Conservation (phyloP, 2,797 vertebrate genomes). For the Scleropages formosus region DNA sequence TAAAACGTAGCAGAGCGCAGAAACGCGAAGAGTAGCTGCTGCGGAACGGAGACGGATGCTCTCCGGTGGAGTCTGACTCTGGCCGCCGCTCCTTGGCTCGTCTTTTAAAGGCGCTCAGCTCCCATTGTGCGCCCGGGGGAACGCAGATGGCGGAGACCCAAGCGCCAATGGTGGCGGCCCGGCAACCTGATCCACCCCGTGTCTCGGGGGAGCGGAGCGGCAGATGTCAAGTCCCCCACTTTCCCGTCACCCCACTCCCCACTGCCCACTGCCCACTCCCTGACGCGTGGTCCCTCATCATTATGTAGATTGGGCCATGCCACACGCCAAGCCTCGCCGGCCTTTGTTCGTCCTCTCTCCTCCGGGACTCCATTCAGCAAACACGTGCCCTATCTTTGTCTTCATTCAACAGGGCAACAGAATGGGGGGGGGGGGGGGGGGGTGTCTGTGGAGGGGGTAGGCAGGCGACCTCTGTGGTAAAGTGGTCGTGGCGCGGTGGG, state of each 20-base stretch:
- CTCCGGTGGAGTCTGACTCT: constrained; percentile 24
- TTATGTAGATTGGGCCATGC: constrained; percentile 56
- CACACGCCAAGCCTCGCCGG: constrained; percentile 52
- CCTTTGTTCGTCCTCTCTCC: constrained; percentile 48
- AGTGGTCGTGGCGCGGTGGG: not conserved
- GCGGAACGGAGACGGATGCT: not conserved
- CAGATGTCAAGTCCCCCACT: constrained; percentile 52
- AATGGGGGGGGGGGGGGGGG: constrained; percentile 29
- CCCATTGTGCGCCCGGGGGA: constrained; percentile 50
- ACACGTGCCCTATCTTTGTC: constrained; percentile 51
- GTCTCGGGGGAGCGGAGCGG: constrained; percentile 51
- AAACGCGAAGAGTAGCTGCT: not conserved
- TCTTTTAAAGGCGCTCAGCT: constrained; percentile 49
- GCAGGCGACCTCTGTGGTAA: not conserved
- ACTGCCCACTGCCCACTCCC: constrained; percentile 53
- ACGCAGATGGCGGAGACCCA: constrained; percentile 57
- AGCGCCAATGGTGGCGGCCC: constrained; percentile 52
- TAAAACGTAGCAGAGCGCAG: too few relatives aligned
- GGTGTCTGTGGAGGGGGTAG: constrained; percentile 13
- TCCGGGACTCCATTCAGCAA: constrained; percentile 50
- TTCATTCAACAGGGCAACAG: constrained; percentile 44
- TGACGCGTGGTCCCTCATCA: constrained; percentile 50
- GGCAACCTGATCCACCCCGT: constrained; percentile 53
- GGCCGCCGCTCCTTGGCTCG: constrained; percentile 19
- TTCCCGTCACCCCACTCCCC: too few relatives aligned